Evolutionary conservation across 2,888 invertebrate species (phyloP).

Genomic region (Alloplasta piceator): DNA sequence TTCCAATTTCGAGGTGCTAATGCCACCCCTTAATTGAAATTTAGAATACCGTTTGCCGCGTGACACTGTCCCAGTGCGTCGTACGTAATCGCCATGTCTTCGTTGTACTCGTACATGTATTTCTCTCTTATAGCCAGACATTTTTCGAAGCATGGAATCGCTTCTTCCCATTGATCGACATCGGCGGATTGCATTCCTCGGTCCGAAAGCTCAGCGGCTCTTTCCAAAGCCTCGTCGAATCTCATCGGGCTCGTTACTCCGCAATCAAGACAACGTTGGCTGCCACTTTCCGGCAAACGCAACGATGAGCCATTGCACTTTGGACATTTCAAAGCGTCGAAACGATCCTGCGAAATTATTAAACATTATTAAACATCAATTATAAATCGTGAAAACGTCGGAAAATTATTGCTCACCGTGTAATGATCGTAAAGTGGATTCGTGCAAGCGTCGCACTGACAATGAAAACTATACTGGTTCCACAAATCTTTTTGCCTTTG

Average conservation of each 20-base stretch:
- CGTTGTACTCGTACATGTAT: conserved; percentile 84
- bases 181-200: conserved; percentile 68
- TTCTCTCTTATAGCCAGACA: conserved; percentile 83
- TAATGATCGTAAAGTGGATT: conserved; percentile 77
- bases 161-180: conserved; percentile 75
- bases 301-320: conserved; percentile 81
- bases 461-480: conserved; percentile 91
- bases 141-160: conserved; percentile 82
- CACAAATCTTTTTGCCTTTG: conserved; percentile 87
- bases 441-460: conserved; percentile 89
- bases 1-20: no score
- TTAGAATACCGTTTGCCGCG: conserved; percentile 83
- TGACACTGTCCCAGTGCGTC: conserved; percentile 85
- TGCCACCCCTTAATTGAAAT: no score
- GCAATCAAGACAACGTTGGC: conserved; percentile 78
- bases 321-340: conserved; percentile 81
- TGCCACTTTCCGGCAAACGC: conserved; percentile 69
- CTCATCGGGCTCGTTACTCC: conserved; percentile 67
- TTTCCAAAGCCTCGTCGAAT: conserved; percentile 75
- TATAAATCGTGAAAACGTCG: conserved; percentile 1
- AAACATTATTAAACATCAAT: background rate
- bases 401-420: conserved; percentile 69
- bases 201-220: conserved; percentile 77
- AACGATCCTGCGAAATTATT: conserved; percentile 79
- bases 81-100: conserved; percentile 82